These are phyloP conservation scores for Onthophagus taurus DNA, from an alignment of 1,140 invertebrate species.

Conservation along the genomic window DNA sequence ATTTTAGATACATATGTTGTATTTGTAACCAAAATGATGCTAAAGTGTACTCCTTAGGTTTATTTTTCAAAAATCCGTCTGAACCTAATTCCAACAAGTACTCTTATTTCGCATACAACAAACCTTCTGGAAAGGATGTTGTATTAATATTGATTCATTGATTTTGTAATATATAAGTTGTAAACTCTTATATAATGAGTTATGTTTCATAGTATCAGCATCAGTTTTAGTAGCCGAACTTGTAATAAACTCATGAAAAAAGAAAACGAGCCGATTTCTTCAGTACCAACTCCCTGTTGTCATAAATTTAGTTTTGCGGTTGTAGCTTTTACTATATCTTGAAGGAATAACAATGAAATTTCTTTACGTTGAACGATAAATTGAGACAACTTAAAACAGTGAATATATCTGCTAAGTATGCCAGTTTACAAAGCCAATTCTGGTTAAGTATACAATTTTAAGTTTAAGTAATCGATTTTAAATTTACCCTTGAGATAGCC, in stretches of 20 bases:
- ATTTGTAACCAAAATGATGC: conserved; percentile 1
- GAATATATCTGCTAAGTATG: conserved; percentile 3
- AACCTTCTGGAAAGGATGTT: conserved; percentile 2
- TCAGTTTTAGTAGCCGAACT: too few relatives aligned
- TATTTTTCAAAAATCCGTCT: conserved; percentile 5
- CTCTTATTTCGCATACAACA: conserved; percentile 4
- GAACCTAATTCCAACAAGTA: conserved; percentile 9
- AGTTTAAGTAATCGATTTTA: conserved; percentile 2
- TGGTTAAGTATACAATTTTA: not conserved
- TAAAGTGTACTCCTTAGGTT: conserved; percentile 1
- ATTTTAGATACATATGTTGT: conserved; percentile 1
- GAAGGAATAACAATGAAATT: conserved; percentile 3
- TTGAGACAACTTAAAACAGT: too few relatives aligned
- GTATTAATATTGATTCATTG: conserved; percentile 7
- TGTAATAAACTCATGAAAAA: too few relatives aligned
- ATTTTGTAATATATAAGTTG: not conserved
- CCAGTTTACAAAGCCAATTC: conserved; percentile 1
- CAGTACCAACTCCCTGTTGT: conserved; percentile 1
- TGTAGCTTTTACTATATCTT: conserved; percentile 5
- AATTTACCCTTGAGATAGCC: not conserved
- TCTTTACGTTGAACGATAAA: conserved; percentile 7
- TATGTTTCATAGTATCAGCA: conserved; percentile 2
- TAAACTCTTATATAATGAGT: not conserved
- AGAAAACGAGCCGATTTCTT: not conserved
- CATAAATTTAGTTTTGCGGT: conserved; percentile 3